phyloP scores from a whole-genome alignment of 1,140 invertebrate genomes.

The Oreohelix idahoensis region DNA sequence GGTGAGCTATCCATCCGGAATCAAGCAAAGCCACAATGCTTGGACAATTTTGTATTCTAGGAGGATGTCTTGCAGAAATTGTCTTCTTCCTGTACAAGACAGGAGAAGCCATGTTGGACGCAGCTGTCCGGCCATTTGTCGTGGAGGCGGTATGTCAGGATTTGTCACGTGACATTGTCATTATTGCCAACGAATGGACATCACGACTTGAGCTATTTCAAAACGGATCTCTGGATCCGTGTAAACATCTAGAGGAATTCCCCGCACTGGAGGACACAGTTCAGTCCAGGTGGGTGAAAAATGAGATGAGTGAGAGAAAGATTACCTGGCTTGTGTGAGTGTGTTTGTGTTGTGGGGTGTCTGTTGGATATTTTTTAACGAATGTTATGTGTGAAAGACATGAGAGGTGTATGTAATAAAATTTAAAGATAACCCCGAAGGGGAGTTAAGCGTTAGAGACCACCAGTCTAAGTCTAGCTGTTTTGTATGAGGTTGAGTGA shows the following conservation, averaged over 20 bases:
- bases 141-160: constrained; percentile 64
- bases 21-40: constrained; percentile 9
- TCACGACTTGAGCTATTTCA: background rate
- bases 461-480: too few species aligned
- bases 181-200: constrained; percentile 7
- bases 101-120: constrained; percentile 70
- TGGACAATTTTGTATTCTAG: constrained; percentile 24
- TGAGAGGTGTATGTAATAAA: too few species aligned
- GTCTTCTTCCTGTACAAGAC: constrained; percentile 72
- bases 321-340: too few species aligned
- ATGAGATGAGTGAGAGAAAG: too few species aligned
- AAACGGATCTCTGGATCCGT: constrained; percentile 25
- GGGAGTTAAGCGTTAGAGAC: too few species aligned
- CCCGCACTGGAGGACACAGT: constrained; percentile 5
- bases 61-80: constrained; percentile 56
- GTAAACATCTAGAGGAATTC: constrained; percentile 3
- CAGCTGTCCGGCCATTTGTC: constrained; percentile 67
- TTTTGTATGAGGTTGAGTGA: too few species aligned
- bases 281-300: constrained; percentile 13
- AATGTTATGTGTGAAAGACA: too few species aligned
- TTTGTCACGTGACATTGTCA: constrained; percentile 30
- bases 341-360: too few species aligned
- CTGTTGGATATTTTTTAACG: too few species aligned
- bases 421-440: too few species aligned
- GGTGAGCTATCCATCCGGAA: too few species aligned